Conservation (phyloP, 2,888 invertebrate genomes). For the Melanostoma mellinum region DNA sequence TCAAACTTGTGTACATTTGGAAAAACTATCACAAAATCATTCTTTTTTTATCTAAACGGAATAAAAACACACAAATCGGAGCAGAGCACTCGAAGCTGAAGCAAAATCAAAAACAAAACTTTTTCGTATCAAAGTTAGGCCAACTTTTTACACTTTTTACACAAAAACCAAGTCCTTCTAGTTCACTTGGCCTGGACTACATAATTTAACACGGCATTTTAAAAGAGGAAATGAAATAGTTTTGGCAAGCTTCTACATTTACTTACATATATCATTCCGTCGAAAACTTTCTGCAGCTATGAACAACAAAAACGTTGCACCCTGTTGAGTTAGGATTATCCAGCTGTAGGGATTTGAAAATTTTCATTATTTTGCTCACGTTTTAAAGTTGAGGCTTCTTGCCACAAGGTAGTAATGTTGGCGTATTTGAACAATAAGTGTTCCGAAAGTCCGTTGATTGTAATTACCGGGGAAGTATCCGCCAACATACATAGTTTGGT, state of each 20-base stretch:
- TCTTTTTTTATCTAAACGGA: background rate
- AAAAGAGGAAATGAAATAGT: conserved; percentile 43
- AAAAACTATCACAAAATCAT: conserved; percentile 3
- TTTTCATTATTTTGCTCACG: conserved; percentile 72
- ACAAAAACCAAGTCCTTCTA: conserved; percentile 14
- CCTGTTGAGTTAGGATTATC: conserved; percentile 67
- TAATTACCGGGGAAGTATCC: conserved; percentile 34
- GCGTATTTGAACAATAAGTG: conserved; percentile 43
- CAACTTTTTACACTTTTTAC: conserved; percentile 18
- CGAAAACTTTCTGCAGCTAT: conserved; percentile 67
- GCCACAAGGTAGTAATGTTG: conserved; percentile 51
- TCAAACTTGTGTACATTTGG: conserved; percentile 9
- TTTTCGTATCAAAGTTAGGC: conserved; percentile 17
- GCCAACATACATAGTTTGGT: conserved; percentile 50
- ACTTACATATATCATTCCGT: conserved; percentile 73
- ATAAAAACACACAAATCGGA: conserved; percentile 17
- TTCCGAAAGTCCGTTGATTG: conserved; percentile 62
- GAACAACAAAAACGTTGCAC: conserved; percentile 69
- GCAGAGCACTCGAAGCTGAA: conserved; percentile 14
- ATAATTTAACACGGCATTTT: conserved; percentile 38
- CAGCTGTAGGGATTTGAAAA: conserved; percentile 49
- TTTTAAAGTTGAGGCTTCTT: conserved; percentile 61
- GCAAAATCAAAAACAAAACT: conserved; percentile 19
- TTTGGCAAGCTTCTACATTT: conserved; percentile 44
- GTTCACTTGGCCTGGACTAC: conserved; percentile 22